These are phyloP conservation scores for Drosophila kikkawai DNA, from an alignment of 1,140 invertebrate genomes.

Conservation along the genomic window DNA sequence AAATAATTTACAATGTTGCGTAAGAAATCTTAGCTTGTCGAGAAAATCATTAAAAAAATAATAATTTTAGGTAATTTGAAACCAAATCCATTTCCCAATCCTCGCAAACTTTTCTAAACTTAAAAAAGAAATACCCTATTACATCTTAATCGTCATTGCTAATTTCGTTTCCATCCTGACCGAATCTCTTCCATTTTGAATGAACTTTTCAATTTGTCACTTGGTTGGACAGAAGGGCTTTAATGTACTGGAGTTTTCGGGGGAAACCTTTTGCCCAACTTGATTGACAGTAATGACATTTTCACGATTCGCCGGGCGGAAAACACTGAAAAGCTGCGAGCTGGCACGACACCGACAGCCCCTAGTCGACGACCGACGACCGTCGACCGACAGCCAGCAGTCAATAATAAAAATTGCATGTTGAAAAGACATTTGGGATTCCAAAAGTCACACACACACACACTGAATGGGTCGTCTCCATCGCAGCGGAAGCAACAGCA, in stretches of 20 bases:
- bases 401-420: conserved; percentile 83
- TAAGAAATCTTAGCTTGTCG: too few species aligned
- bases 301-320: conserved; percentile 78
- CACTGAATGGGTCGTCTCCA: conserved; percentile 34
- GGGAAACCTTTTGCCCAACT: conserved; percentile 60
- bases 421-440: conserved; percentile 79
- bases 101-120: neutral
- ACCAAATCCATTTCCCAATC: too few species aligned
- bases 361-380: conserved; percentile 17
- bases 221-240: conserved; percentile 50
- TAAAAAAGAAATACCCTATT: neutral
- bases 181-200: conserved; percentile 26
- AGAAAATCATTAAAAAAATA: too few species aligned
- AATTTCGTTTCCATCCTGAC: neutral
- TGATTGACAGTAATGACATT: conserved; percentile 82
- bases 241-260: conserved; percentile 61
- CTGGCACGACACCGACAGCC: conserved; percentile 63
- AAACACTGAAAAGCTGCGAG: conserved; percentile 75
- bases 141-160: conserved; percentile 3
- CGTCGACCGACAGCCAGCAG: conserved; percentile 50
- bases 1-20: too few species aligned
- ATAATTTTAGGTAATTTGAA: too few species aligned
- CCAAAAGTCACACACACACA: conserved; percentile 62
- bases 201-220: conserved; percentile 53
- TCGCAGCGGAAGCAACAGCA: conserved; percentile 41